Percentiles rank a stretch among this genome's conserved stretches.
Conservation (phyloP, 64 coral and sea anemone species). For the Stichodactyla mertensii region DNA sequence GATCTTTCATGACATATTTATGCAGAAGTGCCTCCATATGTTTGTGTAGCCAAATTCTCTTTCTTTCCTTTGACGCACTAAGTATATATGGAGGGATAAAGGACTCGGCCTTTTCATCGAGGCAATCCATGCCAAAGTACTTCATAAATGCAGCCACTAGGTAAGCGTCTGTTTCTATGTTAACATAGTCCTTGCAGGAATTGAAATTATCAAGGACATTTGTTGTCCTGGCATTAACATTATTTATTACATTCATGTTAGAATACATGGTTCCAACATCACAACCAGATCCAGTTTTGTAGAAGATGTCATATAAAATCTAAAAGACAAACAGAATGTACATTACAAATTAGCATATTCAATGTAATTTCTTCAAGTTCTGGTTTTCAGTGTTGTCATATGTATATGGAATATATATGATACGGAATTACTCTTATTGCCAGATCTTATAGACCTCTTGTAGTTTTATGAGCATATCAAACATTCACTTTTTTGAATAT, state of each 20-base stretch:
- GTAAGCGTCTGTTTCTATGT: slow-evolving; percentile 56
- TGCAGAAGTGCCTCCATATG: slow-evolving; percentile 21
- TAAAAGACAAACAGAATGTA: not conserved
- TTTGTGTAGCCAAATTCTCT: slow-evolving; percentile 46
- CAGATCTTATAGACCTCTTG: too few relatives aligned
- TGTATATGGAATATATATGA: too few relatives aligned
- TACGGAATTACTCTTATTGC: too few relatives aligned
- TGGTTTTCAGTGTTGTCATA: too few relatives aligned
- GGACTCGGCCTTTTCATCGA: not conserved
- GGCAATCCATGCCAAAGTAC: slow-evolving; percentile 33
- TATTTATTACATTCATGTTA: slow-evolving; percentile 27
- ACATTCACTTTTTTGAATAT: too few relatives aligned
- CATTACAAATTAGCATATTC: too few relatives aligned
- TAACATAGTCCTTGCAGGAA: slow-evolving; percentile 32
- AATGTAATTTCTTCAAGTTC: too few relatives aligned
- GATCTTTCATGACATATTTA: slow-evolving; percentile 47
- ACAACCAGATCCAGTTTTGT: not conserved
- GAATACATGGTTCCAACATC: slow-evolving; percentile 24
- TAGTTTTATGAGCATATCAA: too few relatives aligned
- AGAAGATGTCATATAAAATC: slow-evolving; percentile 33
- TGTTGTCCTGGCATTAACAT: slow-evolving; percentile 18
- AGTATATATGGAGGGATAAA: slow-evolving; percentile 45
- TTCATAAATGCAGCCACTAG: slow-evolving; percentile 39
- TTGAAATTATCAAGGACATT: slow-evolving; percentile 25
- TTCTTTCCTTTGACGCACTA: not conserved